Evolutionary conservation across 2,888 invertebrate species (phyloP), one percentile per base, ranked within the genome.

Genomic region (Sphinx pinastri): DNA sequence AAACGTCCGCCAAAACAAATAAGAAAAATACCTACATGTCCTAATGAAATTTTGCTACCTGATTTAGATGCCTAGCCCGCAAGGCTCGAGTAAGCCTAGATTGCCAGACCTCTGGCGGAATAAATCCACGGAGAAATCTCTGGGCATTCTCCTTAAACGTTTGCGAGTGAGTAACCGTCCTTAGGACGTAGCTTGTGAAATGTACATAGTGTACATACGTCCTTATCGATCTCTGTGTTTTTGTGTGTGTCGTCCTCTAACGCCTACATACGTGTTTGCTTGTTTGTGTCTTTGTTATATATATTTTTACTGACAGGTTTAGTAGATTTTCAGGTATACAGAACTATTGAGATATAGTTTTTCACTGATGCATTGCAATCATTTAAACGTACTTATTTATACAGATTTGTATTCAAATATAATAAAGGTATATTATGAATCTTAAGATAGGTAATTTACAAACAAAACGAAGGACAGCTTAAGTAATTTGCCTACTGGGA

Each of bases 31-130:
- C 25, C 8, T 45, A 60, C 45, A 59, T 59, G 10, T 49, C 2
- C 52, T 67, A 76, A 75, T 63, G 13, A 45, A 19, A 52, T 73
- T 76, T 75, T 75, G 75, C 74, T 80, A 75, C 85, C 81, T 88
- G 80, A 88, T 88, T 77, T 88, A 93, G 92, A 86, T 88, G 70
- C 82, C 85, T 85, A 86, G 81, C 77, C 86, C 83, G 69, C 84
- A 86, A 83, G 88, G 84, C 80, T 82, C 81, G 83, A 84, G 82
- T 87, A 91, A 88, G 82, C 84, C 86, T 78, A 91, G 83, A 83
- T 84, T 93, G 77, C 92, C 93, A 81, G 91, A 92, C 71, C 80
- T 93, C 74, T 93, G 92, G 93, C 89, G 91, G 70, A 88, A 84
- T 85, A 91, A 91, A 78, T 88, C 91, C 71, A 81, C 88, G 79